Base-by-base conservation (phyloP, 2,888 invertebrate species). In the Cataglyphis livida region DNA sequence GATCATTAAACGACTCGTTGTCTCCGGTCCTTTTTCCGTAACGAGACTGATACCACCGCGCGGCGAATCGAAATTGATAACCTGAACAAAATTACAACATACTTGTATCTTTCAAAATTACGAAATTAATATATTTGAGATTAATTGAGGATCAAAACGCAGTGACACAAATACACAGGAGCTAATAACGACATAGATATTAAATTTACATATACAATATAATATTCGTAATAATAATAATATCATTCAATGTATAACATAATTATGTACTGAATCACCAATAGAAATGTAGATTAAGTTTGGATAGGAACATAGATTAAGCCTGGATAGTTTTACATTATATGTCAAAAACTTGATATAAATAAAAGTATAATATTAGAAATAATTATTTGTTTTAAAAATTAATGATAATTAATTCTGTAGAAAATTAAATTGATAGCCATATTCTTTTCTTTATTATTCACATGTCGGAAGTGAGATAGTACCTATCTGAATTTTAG, bases 11-110 rank as follows among this genome's bases (percentile, higher is more conserved):
- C 95, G 94, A 87, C 95, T 95, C 84, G 95, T 95, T 68, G 95
- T 95, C 87, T 95, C 95, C 61, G 94, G 94, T 35, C 95, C 95
- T 85, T 95, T 95, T 86, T 95, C 95, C 76, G 95, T 95, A 76
- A 95, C 95, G 62, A 95, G 93, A 84, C 95, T 95, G 89, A 95
- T 94, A 54, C 95, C 95, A 38, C 95, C 95, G 1, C 95, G 94
- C 5, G 95, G 95, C 28, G 95, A 95, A 90, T 95, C 95, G 87
- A 95, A 95, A 92, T 95, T 95, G 86, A 95, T 95, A 87, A 95
- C 94, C 94, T 95, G 61, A 10, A 54, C 12, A 61, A 25, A 68
- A 76, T 54, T 38, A 76, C 65, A 38, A 32, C 6, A 28, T 32
- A 41, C 6, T 6, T 25, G 54, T 38, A 57, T 32, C 28, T 41